Evolutionary conservation across 2,888 invertebrate genomes (phyloP).

Genomic region (Caenorhabditis sulstoni): DNA sequence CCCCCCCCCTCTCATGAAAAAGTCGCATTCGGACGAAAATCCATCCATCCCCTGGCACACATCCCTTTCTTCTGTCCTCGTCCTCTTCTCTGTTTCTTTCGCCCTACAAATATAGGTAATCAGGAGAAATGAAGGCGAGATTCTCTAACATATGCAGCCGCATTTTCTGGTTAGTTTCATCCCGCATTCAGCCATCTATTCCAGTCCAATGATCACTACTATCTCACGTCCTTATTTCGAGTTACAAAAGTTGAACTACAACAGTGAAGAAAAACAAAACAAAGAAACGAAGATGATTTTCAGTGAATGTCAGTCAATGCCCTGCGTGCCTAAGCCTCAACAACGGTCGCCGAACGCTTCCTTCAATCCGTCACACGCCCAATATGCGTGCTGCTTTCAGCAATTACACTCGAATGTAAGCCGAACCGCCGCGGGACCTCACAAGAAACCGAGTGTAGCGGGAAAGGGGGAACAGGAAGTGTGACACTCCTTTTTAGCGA

Average conservation of each 20-base stretch:
- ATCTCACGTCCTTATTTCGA: neutral
- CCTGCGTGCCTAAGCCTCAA: constrained; percentile 64
- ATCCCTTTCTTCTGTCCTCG: constrained; percentile 2
- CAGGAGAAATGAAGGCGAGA: constrained; percentile 23
- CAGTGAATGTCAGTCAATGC: constrained; percentile 67
- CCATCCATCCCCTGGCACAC: no score
- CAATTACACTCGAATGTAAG: constrained; percentile 68
- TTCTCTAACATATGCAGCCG: constrained; percentile 15
- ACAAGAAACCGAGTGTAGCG: no score
- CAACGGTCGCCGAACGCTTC: constrained; percentile 55
- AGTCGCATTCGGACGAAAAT: constrained; percentile 9
- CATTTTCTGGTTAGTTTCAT: constrained; percentile 22
- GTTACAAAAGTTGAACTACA: constrained; percentile 10
- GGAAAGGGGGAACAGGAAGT: constrained; percentile 33
- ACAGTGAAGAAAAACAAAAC: no score
- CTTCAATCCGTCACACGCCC: constrained; percentile 69
- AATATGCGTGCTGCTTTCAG: constrained; percentile 71
- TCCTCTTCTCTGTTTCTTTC: neutral
- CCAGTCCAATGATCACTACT: constrained; percentile 1
- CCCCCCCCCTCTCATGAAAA: constrained; percentile 1
- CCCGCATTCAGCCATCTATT: neutral
- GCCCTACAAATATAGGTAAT: constrained; percentile 47
- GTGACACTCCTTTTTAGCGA: constrained; percentile 9
- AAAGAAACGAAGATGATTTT: constrained; percentile 11
- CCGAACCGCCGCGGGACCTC: neutral